Conservation (phyloP, 2,113 vertebrate genomes). For the Vireo altiloquus region DNA sequence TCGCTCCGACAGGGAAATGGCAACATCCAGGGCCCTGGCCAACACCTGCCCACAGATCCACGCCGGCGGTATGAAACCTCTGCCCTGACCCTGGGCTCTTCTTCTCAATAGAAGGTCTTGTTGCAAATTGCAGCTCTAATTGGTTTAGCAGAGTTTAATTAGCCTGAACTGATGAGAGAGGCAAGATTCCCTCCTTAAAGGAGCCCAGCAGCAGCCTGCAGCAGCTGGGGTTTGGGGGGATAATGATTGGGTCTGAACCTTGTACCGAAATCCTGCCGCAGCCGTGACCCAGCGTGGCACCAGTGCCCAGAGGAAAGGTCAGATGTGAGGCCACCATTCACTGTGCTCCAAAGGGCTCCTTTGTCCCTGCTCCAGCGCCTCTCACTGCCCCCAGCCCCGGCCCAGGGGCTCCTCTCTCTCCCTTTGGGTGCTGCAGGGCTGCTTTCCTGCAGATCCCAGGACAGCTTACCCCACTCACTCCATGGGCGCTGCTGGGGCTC, state of each 20-base stretch:
- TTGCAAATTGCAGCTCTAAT: constrained; percentile 62
- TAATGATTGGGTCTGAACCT: neutral
- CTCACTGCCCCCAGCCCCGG: neutral
- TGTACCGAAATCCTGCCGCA: neutral
- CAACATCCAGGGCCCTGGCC: neutral
- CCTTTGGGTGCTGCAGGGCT: neutral
- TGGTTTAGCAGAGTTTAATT: constrained; percentile 58
- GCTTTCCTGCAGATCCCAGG: neutral
- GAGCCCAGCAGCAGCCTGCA: neutral
- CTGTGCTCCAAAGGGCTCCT: constrained; percentile 11
- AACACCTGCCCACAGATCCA: neutral
- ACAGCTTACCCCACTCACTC: neutral
- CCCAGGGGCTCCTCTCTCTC: neutral
- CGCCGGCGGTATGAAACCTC: neutral
- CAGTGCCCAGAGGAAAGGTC: constrained; percentile 50
- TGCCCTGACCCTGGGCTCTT: constrained; percentile 32
- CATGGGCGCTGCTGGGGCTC: neutral
- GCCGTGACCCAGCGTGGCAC: neutral
- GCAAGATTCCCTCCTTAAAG: constrained; percentile 34
- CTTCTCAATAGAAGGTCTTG: neutral
- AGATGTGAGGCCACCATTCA: constrained; percentile 35
- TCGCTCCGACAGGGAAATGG: accelerated
- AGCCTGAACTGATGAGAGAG: constrained; percentile 50
- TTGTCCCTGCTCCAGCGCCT: neutral
- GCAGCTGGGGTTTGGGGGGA: neutral